Percentiles rank a stretch among this genome's conserved stretches.
These are phyloP conservation scores for Abramis brama DNA, from an alignment of 2,113 vertebrate genomes.

Conservation along the genomic window DNA sequence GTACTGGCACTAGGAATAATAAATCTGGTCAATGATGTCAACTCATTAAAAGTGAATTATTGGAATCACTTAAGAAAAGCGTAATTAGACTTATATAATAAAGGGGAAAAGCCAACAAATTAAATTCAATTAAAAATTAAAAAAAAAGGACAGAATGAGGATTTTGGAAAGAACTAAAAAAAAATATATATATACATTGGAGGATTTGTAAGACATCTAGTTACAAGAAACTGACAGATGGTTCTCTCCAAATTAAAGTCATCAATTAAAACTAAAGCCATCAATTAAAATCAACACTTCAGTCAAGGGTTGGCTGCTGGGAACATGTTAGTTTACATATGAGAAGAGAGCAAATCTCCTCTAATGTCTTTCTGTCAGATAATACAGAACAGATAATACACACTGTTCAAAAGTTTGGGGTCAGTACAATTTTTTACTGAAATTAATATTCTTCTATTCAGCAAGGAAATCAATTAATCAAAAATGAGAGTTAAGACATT, in stretches of 20 bases:
- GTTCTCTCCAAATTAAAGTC: neutral
- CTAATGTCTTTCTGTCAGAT: neutral
- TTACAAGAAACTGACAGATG: neutral
- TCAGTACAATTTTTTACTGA: neutral
- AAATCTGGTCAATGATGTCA: slow-evolving; percentile 1
- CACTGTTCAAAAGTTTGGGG: neutral
- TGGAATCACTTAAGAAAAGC: neutral
- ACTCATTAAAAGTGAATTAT: neutral
- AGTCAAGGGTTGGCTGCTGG: neutral
- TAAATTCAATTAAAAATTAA: neutral
- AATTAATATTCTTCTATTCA: no score
- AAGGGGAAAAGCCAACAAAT: neutral
- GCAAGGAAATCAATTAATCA: no score
- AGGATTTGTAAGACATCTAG: neutral
- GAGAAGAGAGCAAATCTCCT: neutral
- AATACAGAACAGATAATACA: neutral
- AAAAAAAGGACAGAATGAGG: neutral
- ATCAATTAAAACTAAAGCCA: neutral
- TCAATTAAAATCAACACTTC: neutral
- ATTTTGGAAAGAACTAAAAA: neutral
- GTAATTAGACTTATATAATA: neutral
- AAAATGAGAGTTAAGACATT: no score
- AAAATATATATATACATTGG: no score
- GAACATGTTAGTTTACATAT: neutral
- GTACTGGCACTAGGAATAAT: neutral